Percentiles rank a stretch among this genome's conserved stretches.
Evolutionary conservation across 2,797 vertebrate species (phyloP).

Genomic region (Pseudochirops corinnae): DNA sequence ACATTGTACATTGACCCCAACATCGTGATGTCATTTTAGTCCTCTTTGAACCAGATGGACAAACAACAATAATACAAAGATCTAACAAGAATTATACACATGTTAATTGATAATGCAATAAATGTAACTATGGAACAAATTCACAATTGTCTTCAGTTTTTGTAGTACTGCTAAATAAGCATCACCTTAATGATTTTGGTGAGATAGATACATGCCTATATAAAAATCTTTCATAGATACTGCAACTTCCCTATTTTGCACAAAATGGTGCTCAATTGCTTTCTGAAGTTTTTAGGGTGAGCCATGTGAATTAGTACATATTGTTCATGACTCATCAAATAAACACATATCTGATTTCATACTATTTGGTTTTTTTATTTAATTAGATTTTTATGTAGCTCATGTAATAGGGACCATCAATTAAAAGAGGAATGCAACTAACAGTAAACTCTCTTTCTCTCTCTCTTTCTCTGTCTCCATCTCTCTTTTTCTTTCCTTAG

Average conservation of each 20-base stretch:
- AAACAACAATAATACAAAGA: neutral
- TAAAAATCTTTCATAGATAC: neutral
- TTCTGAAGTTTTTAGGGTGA: neutral
- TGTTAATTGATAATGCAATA: neutral
- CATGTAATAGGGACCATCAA: neutral
- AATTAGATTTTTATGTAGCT: neutral
- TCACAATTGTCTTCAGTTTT: neutral
- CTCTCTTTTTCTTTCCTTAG: constrained; percentile 84
- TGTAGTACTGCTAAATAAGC: neutral
- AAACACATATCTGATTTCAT: neutral
- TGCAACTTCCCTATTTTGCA: neutral
- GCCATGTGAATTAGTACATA: neutral
- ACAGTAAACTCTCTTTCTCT: neutral
- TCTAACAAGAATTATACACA: neutral
- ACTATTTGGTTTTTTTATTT: neutral
- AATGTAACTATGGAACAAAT: neutral
- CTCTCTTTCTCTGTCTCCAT: neutral
- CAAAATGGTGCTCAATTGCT: neutral
- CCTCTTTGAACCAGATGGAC: neutral
- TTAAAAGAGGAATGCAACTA: neutral
- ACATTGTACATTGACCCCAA: neutral
- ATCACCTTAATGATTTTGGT: neutral
- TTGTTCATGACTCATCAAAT: neutral
- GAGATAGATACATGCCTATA: neutral
- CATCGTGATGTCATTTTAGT: neutral